Base-by-base conservation (phyloP, 2,113 vertebrate genomes). In the Gallinago paraguaiae region DNA sequence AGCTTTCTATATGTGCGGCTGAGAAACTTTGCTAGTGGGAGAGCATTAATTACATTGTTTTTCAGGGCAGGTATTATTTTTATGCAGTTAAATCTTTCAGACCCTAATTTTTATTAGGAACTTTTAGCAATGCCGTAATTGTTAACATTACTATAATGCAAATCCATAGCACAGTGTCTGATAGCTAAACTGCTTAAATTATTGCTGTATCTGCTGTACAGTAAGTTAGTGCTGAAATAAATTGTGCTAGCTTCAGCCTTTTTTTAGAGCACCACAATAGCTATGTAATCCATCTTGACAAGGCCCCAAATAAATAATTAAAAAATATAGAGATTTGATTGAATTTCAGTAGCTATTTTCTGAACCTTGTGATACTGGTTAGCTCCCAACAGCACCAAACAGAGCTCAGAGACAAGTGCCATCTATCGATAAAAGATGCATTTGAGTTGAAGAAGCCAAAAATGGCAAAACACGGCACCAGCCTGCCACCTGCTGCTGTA, bases 401-500 rank as follows among this genome's bases (percentile, higher is more conserved):
- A 39, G 45, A 41, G 30, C 54, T 61, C 70, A 28, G 37, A 81
- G 48, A 20, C 31, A 85, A 69, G 39, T 23, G 88, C 95, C 90
- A 82, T 25, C 95, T 96, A 61, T 3, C 17, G 91, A 56, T 1
- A 59, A 41, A 80, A 76, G 24, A 24, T 2, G 12, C 3, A 5
- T 22, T 50, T 15, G 63, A 76, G 15, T 4, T 7, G 28, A 70
- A 61, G 25, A 3, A 43, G 14, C 3, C 25, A 19, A 22, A 60
- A 13, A 17, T 4, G 23, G 63, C 25, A 67, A 72, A 76, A 93
- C 48, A 41, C 63, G 74, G 80, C 53, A 35, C 33, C 88, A 93
- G 74, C n/a, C 95, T 95, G 97, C 97, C 97, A 95, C 60, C 98
- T 98, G 95, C 95, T 77, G 70, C 71, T 60, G 20, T 12, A 30